Evolutionary conservation across 2,888 invertebrate genomes (phyloP).

Genomic region (Phania funesta): DNA sequence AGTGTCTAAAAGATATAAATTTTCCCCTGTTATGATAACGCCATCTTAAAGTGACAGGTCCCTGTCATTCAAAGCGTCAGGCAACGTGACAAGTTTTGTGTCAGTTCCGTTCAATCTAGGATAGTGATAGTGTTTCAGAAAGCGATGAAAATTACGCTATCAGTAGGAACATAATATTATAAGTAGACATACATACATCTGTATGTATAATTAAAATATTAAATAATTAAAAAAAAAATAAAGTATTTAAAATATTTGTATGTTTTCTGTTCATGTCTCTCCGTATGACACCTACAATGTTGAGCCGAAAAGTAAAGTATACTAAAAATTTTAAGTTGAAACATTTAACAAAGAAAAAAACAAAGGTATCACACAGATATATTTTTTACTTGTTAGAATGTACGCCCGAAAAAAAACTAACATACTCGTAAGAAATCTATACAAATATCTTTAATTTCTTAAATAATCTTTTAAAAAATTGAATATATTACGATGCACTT

Average conservation of each 20-base stretch:
- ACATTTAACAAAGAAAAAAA: background rate
- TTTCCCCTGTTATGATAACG: too few relatives aligned
- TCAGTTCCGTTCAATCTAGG: too few relatives aligned
- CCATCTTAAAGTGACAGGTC: too few relatives aligned
- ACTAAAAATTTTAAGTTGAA: background rate
- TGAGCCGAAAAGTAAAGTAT: background rate
- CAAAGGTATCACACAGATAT: background rate
- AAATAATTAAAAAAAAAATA: background rate
- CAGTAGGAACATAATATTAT: too few relatives aligned
- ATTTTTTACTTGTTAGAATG: constrained; percentile 5
- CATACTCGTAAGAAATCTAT: constrained; percentile 14
- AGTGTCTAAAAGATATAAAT: too few relatives aligned
- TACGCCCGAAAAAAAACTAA: background rate
- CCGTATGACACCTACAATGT: background rate
- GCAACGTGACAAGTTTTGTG: too few relatives aligned
- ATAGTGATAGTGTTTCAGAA: too few relatives aligned
- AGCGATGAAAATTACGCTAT: too few relatives aligned
- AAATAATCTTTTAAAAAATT: constrained; percentile 32
- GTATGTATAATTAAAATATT: too few relatives aligned
- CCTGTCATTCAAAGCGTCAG: too few relatives aligned
- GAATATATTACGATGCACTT: constrained; percentile 14
- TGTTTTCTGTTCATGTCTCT: background rate
- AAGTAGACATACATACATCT: too few relatives aligned
- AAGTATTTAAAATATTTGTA: background rate
- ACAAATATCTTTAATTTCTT: constrained; percentile 6